These are phyloP conservation scores for Glyphotaelius pellucidus DNA, from an alignment of 2,888 invertebrate genomes.

Conservation along the genomic window DNA sequence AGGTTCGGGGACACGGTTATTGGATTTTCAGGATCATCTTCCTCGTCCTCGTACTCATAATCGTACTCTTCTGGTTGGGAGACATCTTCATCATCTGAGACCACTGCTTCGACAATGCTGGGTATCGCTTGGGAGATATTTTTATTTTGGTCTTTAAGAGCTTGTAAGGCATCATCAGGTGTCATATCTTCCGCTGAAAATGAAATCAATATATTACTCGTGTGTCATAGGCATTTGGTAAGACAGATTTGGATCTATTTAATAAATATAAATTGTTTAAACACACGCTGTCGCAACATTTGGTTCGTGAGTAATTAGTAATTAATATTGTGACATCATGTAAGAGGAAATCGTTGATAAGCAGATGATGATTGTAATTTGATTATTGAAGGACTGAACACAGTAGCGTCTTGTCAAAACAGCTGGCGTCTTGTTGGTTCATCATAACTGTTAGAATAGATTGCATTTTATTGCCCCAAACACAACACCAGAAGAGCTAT, in stretches of 20 bases:
- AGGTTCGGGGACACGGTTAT: background rate
- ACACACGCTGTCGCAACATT: no score
- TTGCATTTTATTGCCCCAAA: no score
- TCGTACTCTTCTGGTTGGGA: background rate
- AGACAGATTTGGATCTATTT: background rate
- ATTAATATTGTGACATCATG: no score
- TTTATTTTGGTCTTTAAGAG: background rate
- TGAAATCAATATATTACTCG: background rate
- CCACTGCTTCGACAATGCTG: background rate
- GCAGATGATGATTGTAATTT: no score
- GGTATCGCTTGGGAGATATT: background rate
- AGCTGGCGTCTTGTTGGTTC: no score
- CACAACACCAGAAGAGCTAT: no score
- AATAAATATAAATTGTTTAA: no score
- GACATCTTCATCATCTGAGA: background rate
- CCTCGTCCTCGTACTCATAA: background rate
- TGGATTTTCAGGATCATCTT: background rate
- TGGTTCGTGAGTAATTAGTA: no score
- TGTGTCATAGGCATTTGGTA: background rate
- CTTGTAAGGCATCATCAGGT: background rate
- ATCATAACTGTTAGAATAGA: no score
- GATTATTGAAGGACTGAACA: no score
- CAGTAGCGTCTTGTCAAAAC: no score
- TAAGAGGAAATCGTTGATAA: no score
- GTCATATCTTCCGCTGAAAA: constrained; percentile 9